Percentiles rank a stretch among this genome's conserved stretches.
Conservation (phyloP, 2,113 vertebrate genomes). For the Cinclus cinclus region DNA sequence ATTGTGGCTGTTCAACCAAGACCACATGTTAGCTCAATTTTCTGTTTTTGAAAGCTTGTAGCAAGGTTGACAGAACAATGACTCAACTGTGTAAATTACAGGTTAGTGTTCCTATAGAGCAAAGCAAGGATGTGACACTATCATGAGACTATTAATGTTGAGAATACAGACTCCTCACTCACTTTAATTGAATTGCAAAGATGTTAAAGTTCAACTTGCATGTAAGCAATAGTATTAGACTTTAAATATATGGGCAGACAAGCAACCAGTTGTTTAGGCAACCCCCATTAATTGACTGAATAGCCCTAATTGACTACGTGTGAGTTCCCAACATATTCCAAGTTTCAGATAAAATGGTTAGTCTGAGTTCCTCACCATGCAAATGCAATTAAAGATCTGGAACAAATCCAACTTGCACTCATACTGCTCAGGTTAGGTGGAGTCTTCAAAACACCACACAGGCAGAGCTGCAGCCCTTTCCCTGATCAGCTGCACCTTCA, state of each 20-base stretch:
- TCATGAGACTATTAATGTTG: not conserved
- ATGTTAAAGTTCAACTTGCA: not conserved
- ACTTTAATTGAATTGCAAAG: not conserved
- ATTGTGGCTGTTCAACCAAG: not conserved
- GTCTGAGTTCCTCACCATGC: not conserved
- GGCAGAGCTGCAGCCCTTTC: not conserved
- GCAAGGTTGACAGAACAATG: conserved; percentile 10
- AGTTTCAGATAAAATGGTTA: not conserved
- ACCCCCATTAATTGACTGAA: not conserved
- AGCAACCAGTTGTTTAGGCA: not conserved
- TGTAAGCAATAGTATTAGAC: not conserved
- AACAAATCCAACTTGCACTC: not conserved
- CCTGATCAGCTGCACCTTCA: not conserved
- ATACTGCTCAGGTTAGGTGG: not conserved
- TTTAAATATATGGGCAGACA: not conserved
- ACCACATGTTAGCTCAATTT: not conserved
- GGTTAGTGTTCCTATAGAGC: not conserved
- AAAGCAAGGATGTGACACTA: not conserved
- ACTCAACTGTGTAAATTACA: conserved; percentile 12
- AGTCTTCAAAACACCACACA: not conserved
- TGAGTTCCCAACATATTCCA: not conserved
- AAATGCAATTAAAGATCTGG: not conserved
- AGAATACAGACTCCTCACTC: not conserved
- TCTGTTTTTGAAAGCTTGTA: not conserved
- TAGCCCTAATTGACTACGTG: not conserved